Conservation (phyloP, 2,888 invertebrate species). For the Hypomecis punctinalis region DNA sequence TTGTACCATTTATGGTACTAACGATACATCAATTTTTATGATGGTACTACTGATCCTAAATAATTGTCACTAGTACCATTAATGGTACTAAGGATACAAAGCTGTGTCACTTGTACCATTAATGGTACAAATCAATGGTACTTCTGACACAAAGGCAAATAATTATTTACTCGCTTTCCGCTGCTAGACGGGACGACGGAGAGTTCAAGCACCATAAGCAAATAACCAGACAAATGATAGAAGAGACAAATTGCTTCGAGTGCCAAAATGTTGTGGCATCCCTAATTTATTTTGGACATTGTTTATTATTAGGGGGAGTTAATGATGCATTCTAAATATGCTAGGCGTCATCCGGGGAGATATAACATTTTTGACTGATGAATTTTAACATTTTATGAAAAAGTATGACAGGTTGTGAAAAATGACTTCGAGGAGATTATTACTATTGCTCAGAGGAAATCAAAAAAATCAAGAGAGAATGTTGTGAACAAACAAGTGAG, state of each 20-base stretch:
- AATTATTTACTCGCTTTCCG: conserved; percentile 24
- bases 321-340: conserved; percentile 34
- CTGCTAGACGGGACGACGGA: conserved; percentile 7
- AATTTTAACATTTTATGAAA: conserved; percentile 17
- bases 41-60: no score
- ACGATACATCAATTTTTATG: no score
- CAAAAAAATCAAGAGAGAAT: no score
- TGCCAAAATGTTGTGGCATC: conserved; percentile 56
- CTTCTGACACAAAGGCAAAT: no score
- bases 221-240: conserved; percentile 72
- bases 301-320: conserved; percentile 31
- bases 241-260: conserved; percentile 68
- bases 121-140: no score
- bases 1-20: no score
- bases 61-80: no score
- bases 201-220: conserved; percentile 48
- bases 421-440: conserved; percentile 5
- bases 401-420: conserved; percentile 6
- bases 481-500: no score
- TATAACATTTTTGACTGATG: conserved; percentile 19
- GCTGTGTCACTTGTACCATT: no score
- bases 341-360: background rate
- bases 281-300: conserved; percentile 51
- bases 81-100: no score
- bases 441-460: no score